These are phyloP conservation scores for Seira sanloemensis DNA, from an alignment of 2,888 invertebrate species.

Conservation along the genomic window DNA sequence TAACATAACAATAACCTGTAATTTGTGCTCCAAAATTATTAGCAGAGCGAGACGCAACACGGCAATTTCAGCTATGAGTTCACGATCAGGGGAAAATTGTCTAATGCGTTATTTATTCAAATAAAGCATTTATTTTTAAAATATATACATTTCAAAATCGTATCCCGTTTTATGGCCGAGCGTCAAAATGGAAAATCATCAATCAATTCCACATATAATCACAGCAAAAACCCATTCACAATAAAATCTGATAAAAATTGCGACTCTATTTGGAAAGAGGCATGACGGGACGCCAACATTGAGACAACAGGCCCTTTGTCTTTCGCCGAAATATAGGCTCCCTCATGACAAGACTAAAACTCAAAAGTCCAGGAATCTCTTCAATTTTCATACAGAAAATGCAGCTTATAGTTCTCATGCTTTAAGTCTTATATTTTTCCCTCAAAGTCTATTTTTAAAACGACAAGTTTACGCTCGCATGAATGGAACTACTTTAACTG, in stretches of 20 bases:
- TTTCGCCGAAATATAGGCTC: constrained; percentile 40
- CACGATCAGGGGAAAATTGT: too few species aligned
- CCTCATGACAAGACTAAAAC: not conserved
- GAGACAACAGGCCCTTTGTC: constrained; percentile 21
- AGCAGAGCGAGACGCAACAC: not conserved
- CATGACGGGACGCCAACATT: constrained; percentile 7
- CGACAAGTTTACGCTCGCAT: constrained; percentile 48
- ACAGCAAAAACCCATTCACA: too few species aligned
- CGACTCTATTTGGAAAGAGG: not conserved
- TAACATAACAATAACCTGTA: constrained; percentile 54
- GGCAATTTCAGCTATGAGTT: too few species aligned
- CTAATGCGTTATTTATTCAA: constrained; percentile 13
- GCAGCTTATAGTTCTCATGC: not conserved
- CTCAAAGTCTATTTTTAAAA: constrained; percentile 45
- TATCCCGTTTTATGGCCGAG: too few species aligned
- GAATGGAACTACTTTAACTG: constrained; percentile 31
- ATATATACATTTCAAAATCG: too few species aligned
- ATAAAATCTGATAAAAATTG: too few species aligned
- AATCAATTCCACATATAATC: too few species aligned
- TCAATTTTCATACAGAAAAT: not conserved
- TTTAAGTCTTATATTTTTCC: not conserved
- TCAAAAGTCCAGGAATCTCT: not conserved
- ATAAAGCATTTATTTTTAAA: too few species aligned
- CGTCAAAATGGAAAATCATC: too few species aligned
- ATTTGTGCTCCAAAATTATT: constrained; percentile 41